Evolutionary conservation across 2,797 vertebrate genomes (phyloP).

Genomic region (Syndactyla subalaris): DNA sequence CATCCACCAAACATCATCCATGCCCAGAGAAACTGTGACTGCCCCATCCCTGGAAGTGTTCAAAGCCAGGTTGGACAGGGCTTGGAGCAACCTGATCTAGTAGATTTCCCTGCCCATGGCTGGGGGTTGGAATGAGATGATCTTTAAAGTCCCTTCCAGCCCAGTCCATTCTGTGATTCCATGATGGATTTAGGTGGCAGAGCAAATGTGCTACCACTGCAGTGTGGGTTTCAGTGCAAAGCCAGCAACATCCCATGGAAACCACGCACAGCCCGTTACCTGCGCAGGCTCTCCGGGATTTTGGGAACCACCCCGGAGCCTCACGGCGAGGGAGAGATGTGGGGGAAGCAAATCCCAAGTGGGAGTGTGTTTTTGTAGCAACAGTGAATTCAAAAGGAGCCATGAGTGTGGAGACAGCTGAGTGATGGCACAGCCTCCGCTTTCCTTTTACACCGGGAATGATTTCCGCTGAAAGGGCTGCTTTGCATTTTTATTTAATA

Average conservation of each 20-base stretch:
- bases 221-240: fast-evolving
- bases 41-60: not conserved
- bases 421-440: not conserved
- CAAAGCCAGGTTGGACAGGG: fast-evolving
- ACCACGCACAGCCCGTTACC: fast-evolving
- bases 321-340: not conserved
- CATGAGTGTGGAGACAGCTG: not conserved
- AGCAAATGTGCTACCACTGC: fast-evolving
- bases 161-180: not conserved
- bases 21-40: not conserved
- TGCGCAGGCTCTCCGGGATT: not conserved
- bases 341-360: not conserved
- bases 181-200: not conserved
- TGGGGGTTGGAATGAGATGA: not conserved
- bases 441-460: not conserved
- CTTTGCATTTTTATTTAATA: not conserved
- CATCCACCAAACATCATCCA: not conserved
- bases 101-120: not conserved
- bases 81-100: not conserved
- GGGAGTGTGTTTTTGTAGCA: slow-evolving; percentile 12
- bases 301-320: not conserved
- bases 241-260: not conserved
- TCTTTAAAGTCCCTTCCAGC: not conserved
- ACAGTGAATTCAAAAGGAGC: not conserved
- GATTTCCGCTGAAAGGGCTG: not conserved